Base-by-base conservation (phyloP, 2,888 invertebrate species). In the Trachelus stipa region DNA sequence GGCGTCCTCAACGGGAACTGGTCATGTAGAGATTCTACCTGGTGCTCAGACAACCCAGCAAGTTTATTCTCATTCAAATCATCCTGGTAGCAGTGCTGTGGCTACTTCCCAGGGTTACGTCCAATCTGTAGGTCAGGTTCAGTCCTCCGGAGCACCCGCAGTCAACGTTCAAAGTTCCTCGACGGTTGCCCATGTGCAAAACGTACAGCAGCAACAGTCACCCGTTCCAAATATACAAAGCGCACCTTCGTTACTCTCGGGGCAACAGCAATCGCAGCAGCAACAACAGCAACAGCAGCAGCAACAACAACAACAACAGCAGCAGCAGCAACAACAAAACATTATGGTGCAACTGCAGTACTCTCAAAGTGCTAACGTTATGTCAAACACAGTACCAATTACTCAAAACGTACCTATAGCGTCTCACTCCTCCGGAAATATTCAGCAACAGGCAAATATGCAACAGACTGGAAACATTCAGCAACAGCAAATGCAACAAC, bases 271-370 rank as follows among this genome's bases (percentile, higher is more conserved):
- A 37, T 84, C 83, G 31, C 83, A 78, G 15, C 86, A 87, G 69
- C 89, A 87, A 11, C 89, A 12, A 0, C 35, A 35, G 3, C 35
- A 35, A 3, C 35, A 35, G 74, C 89, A 86, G 0, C 35, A 35
- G 0, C 35, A 35, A 0, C 40, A 56, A 0, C 30, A 86, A 6
- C 87, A 85, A 37, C 83, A 83, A 23, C 83, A 78, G 23, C 86
- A 87, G 56, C 89, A 90, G n/a, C 75, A 88, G 34, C 76, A 87
- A 12, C 89, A 89, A 76, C 89, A 86, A 74, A 87, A 84, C 77
- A 81, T 90, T 37, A 78, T 89, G 74, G 78, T 88, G 79, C 90
- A 90, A 75, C 82, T 89, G 82, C 89, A 88, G 73, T 89, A 89
- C 81, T 77, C 86, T 6, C 88, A 88, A 77, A 85, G 74, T 77